Base-by-base conservation (phyloP, 2,113 vertebrate species). In the Bubo bubo region DNA sequence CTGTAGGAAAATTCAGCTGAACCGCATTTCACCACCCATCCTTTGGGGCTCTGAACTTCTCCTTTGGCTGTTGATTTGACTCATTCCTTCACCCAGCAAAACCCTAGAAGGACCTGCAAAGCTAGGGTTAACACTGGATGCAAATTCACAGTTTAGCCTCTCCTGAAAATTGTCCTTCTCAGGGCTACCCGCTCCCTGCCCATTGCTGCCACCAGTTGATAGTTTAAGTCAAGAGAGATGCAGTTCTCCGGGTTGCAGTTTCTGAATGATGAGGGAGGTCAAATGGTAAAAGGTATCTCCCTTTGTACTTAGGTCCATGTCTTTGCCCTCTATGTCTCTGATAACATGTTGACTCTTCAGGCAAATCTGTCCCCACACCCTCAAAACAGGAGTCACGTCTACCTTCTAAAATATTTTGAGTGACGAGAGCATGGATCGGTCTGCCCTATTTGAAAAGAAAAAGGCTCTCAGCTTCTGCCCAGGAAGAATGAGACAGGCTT, bases 221-320 rank as follows among this genome's bases (percentile, higher is more conserved):
- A 27, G n/a, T 34, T 50, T 27, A 4, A 74, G 24, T 10, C 28
- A 7, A 21, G 26, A 45, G 39, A 86, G 23, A 15, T 16, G 8
- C 24, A 27, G 21, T 6, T 16, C 6, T 70, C 30, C 27, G 39
- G 79, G 20, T 9, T 58, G 34, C 15, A 9, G 30, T 60, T 77
- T 53, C 73, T 41, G 50, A 71, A n/a, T 8, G 19, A 13, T 30
- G 39, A 30, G 2, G 28, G 16, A 26, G 13, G 18, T 24, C 32
- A 71, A 86, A 56, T 2, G 15, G 13, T 14, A 14, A 21, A 37
- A 45, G 15, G 10, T 13, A 49, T 15, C 7, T 86, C 34, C 39
- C 32, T 37, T 35, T 5, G 0, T 4, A 22, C 2, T 14, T 7
- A 83, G 9, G 6, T 64, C 35, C 1, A 0, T 24, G 53, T 27